phyloP scores from a whole-genome alignment of 2,888 invertebrate species.

The Gibbula magus region DNA sequence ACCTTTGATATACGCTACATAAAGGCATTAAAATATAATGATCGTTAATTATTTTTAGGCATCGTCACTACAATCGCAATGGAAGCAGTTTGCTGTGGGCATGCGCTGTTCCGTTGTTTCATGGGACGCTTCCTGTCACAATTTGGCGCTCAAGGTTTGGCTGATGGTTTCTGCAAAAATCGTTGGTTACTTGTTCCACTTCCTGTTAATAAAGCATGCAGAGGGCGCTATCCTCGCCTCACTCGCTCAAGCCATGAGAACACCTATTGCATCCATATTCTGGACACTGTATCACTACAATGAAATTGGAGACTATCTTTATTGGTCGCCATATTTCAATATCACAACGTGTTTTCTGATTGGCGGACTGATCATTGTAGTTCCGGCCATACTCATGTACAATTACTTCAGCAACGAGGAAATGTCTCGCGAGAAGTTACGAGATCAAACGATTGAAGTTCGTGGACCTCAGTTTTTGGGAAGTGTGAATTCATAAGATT shows the following conservation, averaged over 20 bases:
- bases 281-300: conserved; percentile 2
- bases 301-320: not conserved
- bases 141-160: not conserved
- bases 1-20: too few relatives aligned
- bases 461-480: not conserved
- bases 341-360: not conserved
- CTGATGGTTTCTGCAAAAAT: not conserved
- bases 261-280: not conserved
- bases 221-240: not conserved
- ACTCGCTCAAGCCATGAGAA: not conserved
- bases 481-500: too few relatives aligned
- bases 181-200: not conserved
- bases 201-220: not conserved
- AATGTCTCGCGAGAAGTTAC: not conserved
- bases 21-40: too few relatives aligned
- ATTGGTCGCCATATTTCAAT: not conserved
- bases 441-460: not conserved
- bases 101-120: not conserved
- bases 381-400: not conserved
- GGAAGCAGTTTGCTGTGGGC: not conserved
- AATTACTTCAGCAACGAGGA: not conserved
- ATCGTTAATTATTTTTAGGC: not conserved
- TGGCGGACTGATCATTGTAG: not conserved
- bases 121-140: not conserved
- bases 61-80: not conserved